These are phyloP conservation scores for Gallinago solitaria DNA, from an alignment of 2,797 vertebrate species.

Conservation along the genomic window DNA sequence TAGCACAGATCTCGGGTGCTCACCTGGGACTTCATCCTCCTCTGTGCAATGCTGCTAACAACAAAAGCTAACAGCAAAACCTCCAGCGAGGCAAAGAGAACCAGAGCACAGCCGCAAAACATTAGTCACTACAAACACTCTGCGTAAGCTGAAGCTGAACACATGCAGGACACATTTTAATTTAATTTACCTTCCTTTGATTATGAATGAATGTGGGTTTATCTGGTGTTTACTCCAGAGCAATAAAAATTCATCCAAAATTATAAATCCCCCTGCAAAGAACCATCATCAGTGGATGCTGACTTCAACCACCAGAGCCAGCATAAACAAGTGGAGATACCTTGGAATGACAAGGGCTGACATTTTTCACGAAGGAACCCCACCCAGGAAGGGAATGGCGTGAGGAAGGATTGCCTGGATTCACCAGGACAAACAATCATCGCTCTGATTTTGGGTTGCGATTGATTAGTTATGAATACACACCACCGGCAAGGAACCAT, in stretches of 20 bases:
- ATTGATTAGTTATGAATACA: not conserved
- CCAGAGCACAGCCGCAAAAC: not conserved
- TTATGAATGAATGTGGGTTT: not conserved
- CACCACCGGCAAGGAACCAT: not conserved
- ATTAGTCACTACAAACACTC: not conserved
- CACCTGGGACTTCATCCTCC: not conserved
- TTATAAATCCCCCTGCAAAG: not conserved
- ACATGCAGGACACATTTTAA: not conserved
- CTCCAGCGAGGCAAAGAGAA: not conserved
- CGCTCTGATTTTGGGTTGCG: not conserved
- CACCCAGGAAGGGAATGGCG: not conserved
- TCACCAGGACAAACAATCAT: not conserved
- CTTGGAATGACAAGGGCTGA: not conserved
- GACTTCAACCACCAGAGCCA: not conserved
- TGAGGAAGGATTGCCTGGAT: not conserved
- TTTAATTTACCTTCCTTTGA: not conserved
- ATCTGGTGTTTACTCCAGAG: not conserved
- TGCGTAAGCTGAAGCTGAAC: rapidly evolving
- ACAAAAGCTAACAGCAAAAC: not conserved
- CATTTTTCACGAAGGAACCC: not conserved
- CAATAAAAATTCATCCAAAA: not conserved
- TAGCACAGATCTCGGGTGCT: not conserved
- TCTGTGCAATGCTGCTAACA: not conserved
- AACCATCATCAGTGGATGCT: not conserved
- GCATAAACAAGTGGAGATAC: rapidly evolving